Percentiles rank a stretch among this genome's conserved stretches.
These are phyloP conservation scores for Parus major DNA, from an alignment of 2,113 vertebrate genomes.

Conservation along the genomic window DNA sequence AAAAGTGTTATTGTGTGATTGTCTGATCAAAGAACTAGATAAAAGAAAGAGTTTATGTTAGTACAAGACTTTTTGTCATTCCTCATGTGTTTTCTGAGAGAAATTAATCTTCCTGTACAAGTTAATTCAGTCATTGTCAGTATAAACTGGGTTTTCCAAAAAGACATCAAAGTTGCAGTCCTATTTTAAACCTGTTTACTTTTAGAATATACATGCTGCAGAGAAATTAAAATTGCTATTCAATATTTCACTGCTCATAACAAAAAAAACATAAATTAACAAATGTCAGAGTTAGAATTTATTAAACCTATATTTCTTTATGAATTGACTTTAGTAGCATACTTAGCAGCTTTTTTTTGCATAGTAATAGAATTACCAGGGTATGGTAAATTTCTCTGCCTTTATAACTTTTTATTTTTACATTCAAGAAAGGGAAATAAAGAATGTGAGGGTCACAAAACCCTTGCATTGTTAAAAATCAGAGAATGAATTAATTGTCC, in stretches of 20 bases:
- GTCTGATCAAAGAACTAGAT: neutral
- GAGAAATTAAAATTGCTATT: neutral
- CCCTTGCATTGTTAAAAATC: neutral
- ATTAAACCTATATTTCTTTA: neutral
- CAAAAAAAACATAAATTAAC: neutral
- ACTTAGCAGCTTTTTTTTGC: neutral
- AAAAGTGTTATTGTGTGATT: neutral
- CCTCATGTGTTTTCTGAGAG: neutral
- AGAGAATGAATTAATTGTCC: neutral
- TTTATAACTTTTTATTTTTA: neutral
- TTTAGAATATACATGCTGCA: neutral
- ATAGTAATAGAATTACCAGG: neutral
- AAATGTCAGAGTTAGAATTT: neutral
- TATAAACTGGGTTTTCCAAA: neutral
- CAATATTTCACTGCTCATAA: neutral
- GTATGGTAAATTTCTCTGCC: neutral
- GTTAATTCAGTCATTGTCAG: neutral
- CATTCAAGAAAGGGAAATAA: neutral
- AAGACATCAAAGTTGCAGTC: neutral
- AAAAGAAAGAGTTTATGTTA: neutral
- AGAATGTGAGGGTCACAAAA: neutral
- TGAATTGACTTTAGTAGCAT: neutral
- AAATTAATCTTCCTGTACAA: neutral
- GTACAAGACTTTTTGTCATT: neutral
- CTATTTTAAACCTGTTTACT: neutral